Base-by-base conservation (phyloP, 2,113 vertebrate species). In the Tretioscincus oriximinensis region DNA sequence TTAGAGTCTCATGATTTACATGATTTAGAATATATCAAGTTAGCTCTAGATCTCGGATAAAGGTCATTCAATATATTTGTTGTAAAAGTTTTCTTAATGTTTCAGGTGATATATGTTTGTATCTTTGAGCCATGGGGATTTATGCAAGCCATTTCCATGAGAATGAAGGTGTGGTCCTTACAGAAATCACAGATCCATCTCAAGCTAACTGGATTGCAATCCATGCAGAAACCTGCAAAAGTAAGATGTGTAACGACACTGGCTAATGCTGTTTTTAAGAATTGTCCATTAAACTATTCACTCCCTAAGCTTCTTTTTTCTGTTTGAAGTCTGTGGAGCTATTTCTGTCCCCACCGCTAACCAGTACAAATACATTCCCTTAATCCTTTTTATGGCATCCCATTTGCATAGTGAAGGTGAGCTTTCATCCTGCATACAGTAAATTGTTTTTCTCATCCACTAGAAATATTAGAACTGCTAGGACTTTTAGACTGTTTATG, bases 121-220 rank as follows among this genome's bases (percentile, higher is more conserved):
- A 58, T 58, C 1, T 64, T 12, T 63, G 7, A 3, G 61, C 11
- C n/a, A 84, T 88, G 76, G 58, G 49, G 16, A 77, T 81, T 45
- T 87, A 84, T 69, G 65, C 81, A 72, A 77, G 80, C 64, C 67
- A 73, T 68, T 90, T 87, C 72, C 54, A 73, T 45, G 77, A 28
- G 51, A 86, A 79, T 49, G 54, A 87, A 26, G 66, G 61, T 2
- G 73, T 68, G 20, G 65, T 86, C 73, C 61, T 89, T 31, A 67
- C 66, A 21, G 80, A 89, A 12, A 72, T 67, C 64, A 86, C 61
- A 82, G 71, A 89, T 29, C 84, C 74, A 54, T 86, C 61, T 9
- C 85, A 91, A 61, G n/a, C 73, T 65, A 84, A 88, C 65, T 85
- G 82, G 80, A 86, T 90, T 75, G 71, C 81, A 24, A 26, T 20